Evolutionary conservation across 2,113 vertebrate species (phyloP).

Genomic region (Protomyctophum bolini): DNA sequence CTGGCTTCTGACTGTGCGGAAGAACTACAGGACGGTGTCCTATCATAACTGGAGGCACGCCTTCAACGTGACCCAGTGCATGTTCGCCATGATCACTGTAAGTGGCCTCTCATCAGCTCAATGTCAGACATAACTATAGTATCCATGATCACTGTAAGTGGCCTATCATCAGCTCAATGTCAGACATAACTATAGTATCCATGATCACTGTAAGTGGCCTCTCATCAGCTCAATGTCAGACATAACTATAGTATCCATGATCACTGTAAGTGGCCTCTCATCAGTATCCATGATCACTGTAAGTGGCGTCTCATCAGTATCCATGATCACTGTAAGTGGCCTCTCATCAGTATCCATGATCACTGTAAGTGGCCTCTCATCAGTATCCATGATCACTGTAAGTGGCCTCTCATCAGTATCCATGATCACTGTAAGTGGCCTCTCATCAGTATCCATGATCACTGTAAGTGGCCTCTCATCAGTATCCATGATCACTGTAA

Average conservation of each 20-base stretch:
- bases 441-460: slow-evolving; percentile 76
- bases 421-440: slow-evolving; percentile 79
- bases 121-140: too few relatives aligned
- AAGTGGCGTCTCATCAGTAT: slow-evolving; percentile 53
- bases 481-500: slow-evolving; percentile 83
- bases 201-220: too few relatives aligned
- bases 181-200: too few relatives aligned
- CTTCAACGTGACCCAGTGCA: slow-evolving; percentile 84
- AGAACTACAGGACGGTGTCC: slow-evolving; percentile 82
- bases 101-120: slow-evolving; percentile 34
- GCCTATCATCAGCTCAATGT: too few relatives aligned
- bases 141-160: too few relatives aligned
- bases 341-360: slow-evolving; percentile 76
- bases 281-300: slow-evolving; percentile 83
- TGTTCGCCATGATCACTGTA: slow-evolving; percentile 83
- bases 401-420: slow-evolving; percentile 54
- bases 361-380: slow-evolving; percentile 69
- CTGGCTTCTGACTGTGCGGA: slow-evolving; percentile 83
- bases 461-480: slow-evolving; percentile 70
- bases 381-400: slow-evolving; percentile 82
- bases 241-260: slow-evolving; percentile 30
- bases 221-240: too few relatives aligned
- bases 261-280: slow-evolving; percentile 72
- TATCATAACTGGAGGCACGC: slow-evolving; percentile 86
- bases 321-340: slow-evolving; percentile 80